phyloP scores from a whole-genome alignment of 2,888 invertebrate species.

The Chironomus riparius region DNA sequence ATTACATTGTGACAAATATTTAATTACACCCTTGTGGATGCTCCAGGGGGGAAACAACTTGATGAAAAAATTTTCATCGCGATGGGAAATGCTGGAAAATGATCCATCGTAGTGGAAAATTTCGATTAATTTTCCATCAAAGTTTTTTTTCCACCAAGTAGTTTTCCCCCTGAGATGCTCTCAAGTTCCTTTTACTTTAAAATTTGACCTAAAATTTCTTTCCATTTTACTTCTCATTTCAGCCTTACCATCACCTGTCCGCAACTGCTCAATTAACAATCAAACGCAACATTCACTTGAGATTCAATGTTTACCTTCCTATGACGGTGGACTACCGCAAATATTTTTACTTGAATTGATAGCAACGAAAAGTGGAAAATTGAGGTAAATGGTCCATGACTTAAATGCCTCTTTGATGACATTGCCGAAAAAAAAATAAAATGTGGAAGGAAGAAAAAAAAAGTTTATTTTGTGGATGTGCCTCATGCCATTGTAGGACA shows the following conservation, averaged over 20 bases:
- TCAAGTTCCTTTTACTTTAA: too few species aligned
- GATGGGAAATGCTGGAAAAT: too few species aligned
- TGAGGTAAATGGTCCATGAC: conserved; percentile 18
- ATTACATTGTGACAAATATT: neutral
- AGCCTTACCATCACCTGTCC: conserved; percentile 78
- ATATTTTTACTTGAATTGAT: conserved; percentile 73
- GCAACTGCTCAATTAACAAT: conserved; percentile 77
- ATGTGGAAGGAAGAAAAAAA: too few species aligned
- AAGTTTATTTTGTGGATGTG: too few species aligned
- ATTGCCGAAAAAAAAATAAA: neutral
- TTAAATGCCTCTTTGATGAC: conserved; percentile 9
- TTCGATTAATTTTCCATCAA: too few species aligned
- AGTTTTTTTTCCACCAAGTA: too few species aligned
- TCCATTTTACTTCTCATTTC: conserved; percentile 30
- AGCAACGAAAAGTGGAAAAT: conserved; percentile 40
- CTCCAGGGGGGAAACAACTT: too few species aligned
- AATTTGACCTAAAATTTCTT: neutral
- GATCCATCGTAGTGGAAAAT: too few species aligned
- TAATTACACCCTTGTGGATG: neutral
- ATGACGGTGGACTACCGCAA: conserved; percentile 84
- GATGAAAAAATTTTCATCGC: too few species aligned
- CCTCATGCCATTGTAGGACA: too few species aligned
- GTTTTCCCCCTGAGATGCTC: too few species aligned
- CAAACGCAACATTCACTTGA: conserved; percentile 75
- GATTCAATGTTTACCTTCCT: conserved; percentile 72